A percentile compares a stretch with the other conserved stretches of the same genome.
Evolutionary conservation across 2,113 vertebrate genomes (phyloP).

Genomic region (cattle (Bos taurus)): ARS-UCD2.0 NC_037345.1:38349001-38349500

Average conservation of each 20-base stretch:
- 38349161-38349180: conserved; percentile 88
- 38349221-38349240: conserved; percentile 90
- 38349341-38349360: conserved; percentile 83
- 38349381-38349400: conserved; percentile 77
- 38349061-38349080: conserved; percentile 81
- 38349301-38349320: conserved; percentile 85
- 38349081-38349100: conserved; percentile 82
- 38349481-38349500: conserved; percentile 56
- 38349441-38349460: conserved; percentile 63
- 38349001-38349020: conserved; percentile 75
- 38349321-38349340: conserved; percentile 83
- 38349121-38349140: conserved; percentile 89
- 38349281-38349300: conserved; percentile 85
- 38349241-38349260: conserved; percentile 89
- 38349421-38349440: conserved; percentile 71
- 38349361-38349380: conserved; percentile 81
- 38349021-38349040: conserved; percentile 75
- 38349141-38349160: conserved; percentile 89
- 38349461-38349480: conserved; percentile 25
- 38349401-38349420: conserved; percentile 69
- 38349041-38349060: conserved; percentile 77
- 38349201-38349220: conserved; percentile 87
- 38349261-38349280: conserved; percentile 89
- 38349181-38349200: conserved; percentile 90
- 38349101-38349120: conserved; percentile 85